These are phyloP conservation scores for Cephonodes hylas DNA, from an alignment of 2,888 invertebrate species.

Conservation along the genomic window DNA sequence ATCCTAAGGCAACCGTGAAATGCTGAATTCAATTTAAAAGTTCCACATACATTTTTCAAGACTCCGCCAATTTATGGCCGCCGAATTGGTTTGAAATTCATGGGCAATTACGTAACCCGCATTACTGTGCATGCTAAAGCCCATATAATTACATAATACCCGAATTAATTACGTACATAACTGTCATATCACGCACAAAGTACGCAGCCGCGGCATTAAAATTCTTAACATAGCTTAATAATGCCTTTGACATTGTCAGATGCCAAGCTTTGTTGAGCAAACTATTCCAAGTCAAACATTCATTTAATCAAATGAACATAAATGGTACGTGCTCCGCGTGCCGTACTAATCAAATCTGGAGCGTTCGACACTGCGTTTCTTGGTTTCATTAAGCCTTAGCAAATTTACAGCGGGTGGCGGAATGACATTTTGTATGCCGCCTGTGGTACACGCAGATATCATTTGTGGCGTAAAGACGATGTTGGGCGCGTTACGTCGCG, in stretches of 20 bases:
- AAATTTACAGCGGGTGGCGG: conserved; percentile 34
- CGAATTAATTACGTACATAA: conserved; percentile 23
- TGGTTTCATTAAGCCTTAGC: conserved; percentile 43
- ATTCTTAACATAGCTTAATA: conserved; percentile 37
- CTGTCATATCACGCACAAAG: conserved; percentile 27
- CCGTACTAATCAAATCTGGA: conserved; percentile 59
- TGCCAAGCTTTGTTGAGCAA: conserved; percentile 41
- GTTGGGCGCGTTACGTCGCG: conserved; percentile 35
- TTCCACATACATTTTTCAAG: conserved; percentile 32
- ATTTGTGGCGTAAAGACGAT: conserved; percentile 43
- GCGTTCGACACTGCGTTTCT: conserved; percentile 44
- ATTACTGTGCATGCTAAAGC: conserved; percentile 3
- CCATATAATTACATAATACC: conserved; percentile 14
- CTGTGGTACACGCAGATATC: conserved; percentile 42
- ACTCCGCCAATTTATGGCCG: conserved; percentile 10
- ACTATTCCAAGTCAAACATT: conserved; percentile 54
- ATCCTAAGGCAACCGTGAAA: conserved; percentile 34
- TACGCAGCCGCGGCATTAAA: conserved; percentile 26
- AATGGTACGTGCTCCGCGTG: conserved; percentile 55
- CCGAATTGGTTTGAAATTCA: conserved; percentile 18
- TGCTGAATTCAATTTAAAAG: conserved; percentile 42
- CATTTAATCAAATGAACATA: conserved; percentile 65
- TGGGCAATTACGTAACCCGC: conserved; percentile 8
- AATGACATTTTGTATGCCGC: conserved; percentile 28
- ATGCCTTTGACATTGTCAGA: conserved; percentile 46